Evolutionary conservation across 2,888 invertebrate genomes (phyloP).

Genomic region (Rhodophaea formosa): DNA sequence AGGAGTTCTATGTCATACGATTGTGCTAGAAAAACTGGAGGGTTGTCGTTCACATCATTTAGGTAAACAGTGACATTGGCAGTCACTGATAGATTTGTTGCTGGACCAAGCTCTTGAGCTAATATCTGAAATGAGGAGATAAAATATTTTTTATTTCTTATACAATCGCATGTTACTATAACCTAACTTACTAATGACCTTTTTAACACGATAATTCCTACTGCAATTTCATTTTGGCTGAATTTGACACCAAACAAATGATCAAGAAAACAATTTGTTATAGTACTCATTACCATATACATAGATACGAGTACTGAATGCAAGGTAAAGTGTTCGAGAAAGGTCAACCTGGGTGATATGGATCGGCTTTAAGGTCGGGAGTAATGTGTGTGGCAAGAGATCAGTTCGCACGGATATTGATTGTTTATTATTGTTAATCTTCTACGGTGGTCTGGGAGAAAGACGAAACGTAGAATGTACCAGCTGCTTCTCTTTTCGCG

Average conservation of each 20-base stretch:
- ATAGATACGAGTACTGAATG: neutral
- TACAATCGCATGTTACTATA: too few species aligned
- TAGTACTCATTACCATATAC: neutral
- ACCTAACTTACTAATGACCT: too few species aligned
- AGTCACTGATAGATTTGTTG: constrained; percentile 86
- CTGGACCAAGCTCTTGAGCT: constrained; percentile 90
- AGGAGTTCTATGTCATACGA: constrained; percentile 88
- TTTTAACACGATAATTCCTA: neutral
- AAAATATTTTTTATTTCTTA: neutral
- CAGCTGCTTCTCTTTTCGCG: too few species aligned
- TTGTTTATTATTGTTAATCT: too few species aligned
- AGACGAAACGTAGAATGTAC: neutral
- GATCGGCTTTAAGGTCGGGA: neutral
- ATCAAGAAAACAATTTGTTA: neutral
- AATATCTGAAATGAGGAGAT: constrained; percentile 80
- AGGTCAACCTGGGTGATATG: neutral
- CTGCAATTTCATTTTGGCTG: neutral
- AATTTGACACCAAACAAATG: neutral
- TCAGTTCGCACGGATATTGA: neutral
- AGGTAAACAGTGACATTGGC: constrained; percentile 90
- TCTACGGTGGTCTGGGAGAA: too few species aligned
- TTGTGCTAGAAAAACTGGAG: constrained; percentile 88
- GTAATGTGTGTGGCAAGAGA: neutral
- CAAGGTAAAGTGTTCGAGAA: neutral
- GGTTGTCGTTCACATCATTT: constrained; percentile 93